Percentiles rank a stretch among this genome's conserved stretches.
phyloP scores from a whole-genome alignment of 2,888 invertebrate species.

The Mesorhabditis belari region DNA sequence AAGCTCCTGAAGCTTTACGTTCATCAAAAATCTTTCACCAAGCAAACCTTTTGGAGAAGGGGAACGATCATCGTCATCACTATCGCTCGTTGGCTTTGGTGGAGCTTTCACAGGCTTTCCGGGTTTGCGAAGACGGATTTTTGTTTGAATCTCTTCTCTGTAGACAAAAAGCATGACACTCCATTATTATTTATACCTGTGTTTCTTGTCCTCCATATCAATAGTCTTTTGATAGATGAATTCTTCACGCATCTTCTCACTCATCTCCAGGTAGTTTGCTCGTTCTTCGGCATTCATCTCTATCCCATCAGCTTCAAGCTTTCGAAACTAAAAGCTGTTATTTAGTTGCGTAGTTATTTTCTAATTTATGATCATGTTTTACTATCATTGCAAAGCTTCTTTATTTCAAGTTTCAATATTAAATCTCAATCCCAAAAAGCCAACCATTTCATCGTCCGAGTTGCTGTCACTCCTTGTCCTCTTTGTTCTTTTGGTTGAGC shows the following conservation, averaged over 20 bases:
- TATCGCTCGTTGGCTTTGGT: not conserved
- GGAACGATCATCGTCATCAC: conserved; percentile 3
- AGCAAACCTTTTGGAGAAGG: too few species aligned
- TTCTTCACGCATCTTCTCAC: conserved; percentile 92
- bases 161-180: not conserved
- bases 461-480: not conserved
- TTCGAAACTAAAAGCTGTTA: not conserved
- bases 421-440: too few species aligned
- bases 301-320: not conserved
- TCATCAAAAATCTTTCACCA: too few species aligned
- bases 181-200: conserved; percentile 9
- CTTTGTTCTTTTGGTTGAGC: too few species aligned
- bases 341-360: not conserved
- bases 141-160: not conserved
- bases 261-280: conserved; percentile 78
- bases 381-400: too few species aligned
- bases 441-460: not conserved
- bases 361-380: too few species aligned
- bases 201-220: conserved; percentile 83
- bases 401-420: too few species aligned
- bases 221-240: conserved; percentile 94
- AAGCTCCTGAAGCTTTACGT: too few species aligned
- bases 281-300: conserved; percentile 66
- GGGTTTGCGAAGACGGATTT: not conserved
- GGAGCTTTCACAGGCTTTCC: not conserved